Evolutionary conservation across 2,888 invertebrate genomes (phyloP).

Genomic region (Nephrotoma appendiculata): DNA sequence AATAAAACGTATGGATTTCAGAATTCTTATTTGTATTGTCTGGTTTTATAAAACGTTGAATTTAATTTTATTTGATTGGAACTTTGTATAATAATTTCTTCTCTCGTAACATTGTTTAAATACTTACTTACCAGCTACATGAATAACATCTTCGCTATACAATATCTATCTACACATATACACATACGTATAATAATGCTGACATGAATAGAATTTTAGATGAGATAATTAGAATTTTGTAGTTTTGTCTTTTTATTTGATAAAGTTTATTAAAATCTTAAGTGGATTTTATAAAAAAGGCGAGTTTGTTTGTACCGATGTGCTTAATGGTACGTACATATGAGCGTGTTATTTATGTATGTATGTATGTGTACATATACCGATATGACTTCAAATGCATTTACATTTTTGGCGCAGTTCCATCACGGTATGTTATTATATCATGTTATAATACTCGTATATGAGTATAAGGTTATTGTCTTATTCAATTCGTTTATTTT

Average conservation of each 20-base stretch:
- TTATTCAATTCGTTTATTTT: not conserved
- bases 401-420: not conserved
- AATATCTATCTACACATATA: not conserved
- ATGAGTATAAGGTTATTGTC: not conserved
- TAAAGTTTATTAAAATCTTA: not conserved
- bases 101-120: not conserved
- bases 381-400: not conserved
- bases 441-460: too few relatives aligned
- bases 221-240: not conserved
- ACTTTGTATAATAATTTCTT: not conserved
- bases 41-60: not conserved
- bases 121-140: not conserved
- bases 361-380: not conserved
- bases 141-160: not conserved
- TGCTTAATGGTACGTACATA: too few relatives aligned
- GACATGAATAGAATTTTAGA: not conserved
- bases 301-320: not conserved
- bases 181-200: not conserved
- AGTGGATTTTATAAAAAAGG: not conserved
- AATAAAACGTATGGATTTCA: not conserved
- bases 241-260: not conserved
- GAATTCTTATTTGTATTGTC: not conserved
- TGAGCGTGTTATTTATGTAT: not conserved
- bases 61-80: not conserved
- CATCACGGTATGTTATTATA: not conserved